Evolutionary conservation across 2,113 vertebrate species (phyloP), one percentile per base, ranked within the genome.

Genomic region (Sterrhoptilus dennistouni): DNA sequence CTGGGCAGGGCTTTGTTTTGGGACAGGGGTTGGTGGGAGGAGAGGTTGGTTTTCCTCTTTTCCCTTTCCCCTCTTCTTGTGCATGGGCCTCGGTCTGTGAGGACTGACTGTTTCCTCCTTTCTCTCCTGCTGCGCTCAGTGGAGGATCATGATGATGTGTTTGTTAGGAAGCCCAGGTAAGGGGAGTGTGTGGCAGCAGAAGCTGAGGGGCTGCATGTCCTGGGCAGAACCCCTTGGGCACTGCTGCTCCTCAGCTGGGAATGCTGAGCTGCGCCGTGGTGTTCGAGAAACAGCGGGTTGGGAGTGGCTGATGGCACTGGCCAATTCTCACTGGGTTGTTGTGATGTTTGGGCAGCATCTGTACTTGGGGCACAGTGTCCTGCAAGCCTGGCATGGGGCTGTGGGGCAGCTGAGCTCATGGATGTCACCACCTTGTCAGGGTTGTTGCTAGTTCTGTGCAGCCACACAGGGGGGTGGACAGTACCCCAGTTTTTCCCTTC

Each of bases 161-260:
- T 83, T 97, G 97, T 99, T 98, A 99, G 98, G 98, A 98, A 97
- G 95, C 97, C 98, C 96, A 99, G 99, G 99, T 99, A 99, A 99
- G 97, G 72, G 70, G 40, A 24, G 33, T 6, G 54, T 35, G 33
- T 5, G 3, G 35, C 76, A 84, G 42, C 53, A 47, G 63, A 45
- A 76, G 60, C 42, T 8, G 4, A 6, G 20, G 59, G 79, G 36
- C 77, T 87, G 89, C 35, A 20, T 64, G 16, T 56, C 68, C 68
- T 4, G 1, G 40, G 57, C 72, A 81, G 77, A 79, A 22, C 38
- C 42, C 9, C 1, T 28, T 45, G 74, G 54, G 52, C 14, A 22
- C 24, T 75, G 75, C 83, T 92, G 74, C 25, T 36, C 25, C 70
- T 5, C 7, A 54, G 63, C 38, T 80, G 57, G 77, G 61, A 36